Evolutionary conservation across 2,113 vertebrate species (phyloP).

Genomic region (Mobula hypostoma): DNA sequence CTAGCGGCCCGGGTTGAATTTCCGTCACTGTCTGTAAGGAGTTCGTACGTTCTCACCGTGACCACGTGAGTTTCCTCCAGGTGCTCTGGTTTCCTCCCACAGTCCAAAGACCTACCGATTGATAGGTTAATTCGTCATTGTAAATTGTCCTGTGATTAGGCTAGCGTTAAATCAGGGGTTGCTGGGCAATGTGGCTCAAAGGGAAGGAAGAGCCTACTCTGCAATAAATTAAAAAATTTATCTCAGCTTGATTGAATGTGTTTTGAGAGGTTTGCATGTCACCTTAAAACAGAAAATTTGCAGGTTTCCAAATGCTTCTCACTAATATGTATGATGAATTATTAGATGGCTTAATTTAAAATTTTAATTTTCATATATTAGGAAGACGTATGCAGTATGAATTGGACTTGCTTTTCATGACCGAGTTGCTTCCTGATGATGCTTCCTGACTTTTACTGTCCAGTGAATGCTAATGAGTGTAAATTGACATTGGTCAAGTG

Average conservation of each 20-base stretch:
- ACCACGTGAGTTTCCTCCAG: too few species aligned
- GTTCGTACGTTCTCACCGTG: too few species aligned
- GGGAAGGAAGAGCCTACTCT: too few species aligned
- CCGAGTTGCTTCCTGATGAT: background rate
- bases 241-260: background rate
- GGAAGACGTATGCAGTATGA: background rate
- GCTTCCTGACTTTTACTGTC: background rate
- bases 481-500: background rate
- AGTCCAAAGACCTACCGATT: too few species aligned
- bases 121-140: too few species aligned
- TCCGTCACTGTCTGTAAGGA: too few species aligned
- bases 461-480: background rate
- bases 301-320: background rate
- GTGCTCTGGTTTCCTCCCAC: too few species aligned
- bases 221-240: too few species aligned
- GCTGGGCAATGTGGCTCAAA: too few species aligned
- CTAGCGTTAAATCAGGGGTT: too few species aligned
- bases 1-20: too few species aligned
- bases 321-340: background rate
- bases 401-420: background rate
- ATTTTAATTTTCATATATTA: background rate
- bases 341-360: background rate
- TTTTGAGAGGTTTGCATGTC: background rate
- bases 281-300: background rate
- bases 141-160: too few species aligned